Evolutionary conservation across 2,113 vertebrate genomes (phyloP).

Genomic region (Gadus macrocephalus): DNA sequence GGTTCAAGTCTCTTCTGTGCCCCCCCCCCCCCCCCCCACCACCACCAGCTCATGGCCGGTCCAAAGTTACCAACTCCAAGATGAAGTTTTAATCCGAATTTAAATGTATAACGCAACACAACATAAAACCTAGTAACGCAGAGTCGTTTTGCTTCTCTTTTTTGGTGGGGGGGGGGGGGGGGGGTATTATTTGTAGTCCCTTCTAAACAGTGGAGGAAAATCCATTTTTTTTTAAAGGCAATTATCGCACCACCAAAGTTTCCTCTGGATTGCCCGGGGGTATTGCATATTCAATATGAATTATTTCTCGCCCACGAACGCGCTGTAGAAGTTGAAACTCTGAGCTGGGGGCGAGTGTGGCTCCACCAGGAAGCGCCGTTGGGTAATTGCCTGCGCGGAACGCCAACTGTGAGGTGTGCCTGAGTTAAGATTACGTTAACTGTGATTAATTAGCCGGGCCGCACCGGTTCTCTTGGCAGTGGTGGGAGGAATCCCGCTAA

Average conservation of each 20-base stretch:
- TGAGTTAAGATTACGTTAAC: constrained; percentile 63
- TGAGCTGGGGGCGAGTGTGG: constrained; percentile 51
- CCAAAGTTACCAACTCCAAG: background rate
- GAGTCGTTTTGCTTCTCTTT: background rate
- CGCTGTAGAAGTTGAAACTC: constrained; percentile 54
- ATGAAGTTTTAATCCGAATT: background rate
- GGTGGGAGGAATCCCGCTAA: constrained; percentile 62
- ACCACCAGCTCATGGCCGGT: background rate
- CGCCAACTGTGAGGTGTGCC: constrained; percentile 62
- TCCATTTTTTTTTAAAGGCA: constrained; percentile 15
- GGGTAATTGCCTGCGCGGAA: constrained; percentile 66
- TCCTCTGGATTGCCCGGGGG: constrained; percentile 30
- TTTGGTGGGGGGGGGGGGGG: background rate
- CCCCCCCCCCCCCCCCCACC: no score
- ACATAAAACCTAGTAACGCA: background rate
- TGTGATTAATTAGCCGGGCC: constrained; percentile 69
- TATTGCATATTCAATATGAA: constrained; percentile 50
- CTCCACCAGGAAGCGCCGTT: constrained; percentile 49
- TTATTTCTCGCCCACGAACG: constrained; percentile 46
- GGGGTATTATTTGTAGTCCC: constrained; percentile 13
- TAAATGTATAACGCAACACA: background rate
- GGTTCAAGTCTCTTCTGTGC: constrained; percentile 7
- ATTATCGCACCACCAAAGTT: constrained; percentile 26
- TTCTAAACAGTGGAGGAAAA: constrained; percentile 1
- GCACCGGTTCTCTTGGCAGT: constrained; percentile 67